phyloP scores from a whole-genome alignment of 2,797 vertebrate species.

The Manis crassicaudata region DNA sequence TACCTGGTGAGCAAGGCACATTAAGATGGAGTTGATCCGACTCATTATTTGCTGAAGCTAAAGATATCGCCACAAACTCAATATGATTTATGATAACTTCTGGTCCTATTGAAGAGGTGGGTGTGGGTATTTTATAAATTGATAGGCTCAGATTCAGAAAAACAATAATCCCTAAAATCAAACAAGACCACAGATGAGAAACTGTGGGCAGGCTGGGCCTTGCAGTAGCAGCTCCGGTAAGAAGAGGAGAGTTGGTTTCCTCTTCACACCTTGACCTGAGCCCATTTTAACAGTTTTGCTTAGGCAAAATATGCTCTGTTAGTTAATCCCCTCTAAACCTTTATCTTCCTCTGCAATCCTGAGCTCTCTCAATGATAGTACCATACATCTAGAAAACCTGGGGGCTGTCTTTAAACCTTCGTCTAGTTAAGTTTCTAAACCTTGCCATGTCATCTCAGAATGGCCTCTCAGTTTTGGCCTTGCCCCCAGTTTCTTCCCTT shows the following conservation, averaged over 20 bases:
- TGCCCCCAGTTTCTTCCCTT: background rate
- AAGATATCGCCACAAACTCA: constrained; percentile 62
- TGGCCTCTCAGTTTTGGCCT: background rate
- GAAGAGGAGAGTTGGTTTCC: background rate
- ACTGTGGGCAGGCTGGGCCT: background rate
- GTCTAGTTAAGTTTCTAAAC: background rate
- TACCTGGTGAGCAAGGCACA: background rate
- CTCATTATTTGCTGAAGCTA: constrained; percentile 47
- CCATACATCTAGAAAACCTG: background rate
- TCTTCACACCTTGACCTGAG: background rate
- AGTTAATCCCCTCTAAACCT: background rate
- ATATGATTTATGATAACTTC: constrained; percentile 66
- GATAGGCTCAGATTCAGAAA: constrained; percentile 47
- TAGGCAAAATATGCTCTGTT: background rate
- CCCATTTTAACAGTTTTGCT: background rate
- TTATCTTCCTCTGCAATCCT: background rate
- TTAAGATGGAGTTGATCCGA: constrained; percentile 33
- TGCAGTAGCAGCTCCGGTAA: background rate
- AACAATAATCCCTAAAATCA: constrained; percentile 74
- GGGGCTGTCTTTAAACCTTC: background rate
- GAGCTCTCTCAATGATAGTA: background rate
- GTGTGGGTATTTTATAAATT: constrained; percentile 46
- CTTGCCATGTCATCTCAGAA: background rate
- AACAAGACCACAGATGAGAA: constrained; percentile 63
- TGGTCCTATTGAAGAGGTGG: background rate